Evolutionary conservation across 2,888 invertebrate species (phyloP), one percentile per base, ranked within the genome.

Genomic region (Blastobasis lacticolella): DNA sequence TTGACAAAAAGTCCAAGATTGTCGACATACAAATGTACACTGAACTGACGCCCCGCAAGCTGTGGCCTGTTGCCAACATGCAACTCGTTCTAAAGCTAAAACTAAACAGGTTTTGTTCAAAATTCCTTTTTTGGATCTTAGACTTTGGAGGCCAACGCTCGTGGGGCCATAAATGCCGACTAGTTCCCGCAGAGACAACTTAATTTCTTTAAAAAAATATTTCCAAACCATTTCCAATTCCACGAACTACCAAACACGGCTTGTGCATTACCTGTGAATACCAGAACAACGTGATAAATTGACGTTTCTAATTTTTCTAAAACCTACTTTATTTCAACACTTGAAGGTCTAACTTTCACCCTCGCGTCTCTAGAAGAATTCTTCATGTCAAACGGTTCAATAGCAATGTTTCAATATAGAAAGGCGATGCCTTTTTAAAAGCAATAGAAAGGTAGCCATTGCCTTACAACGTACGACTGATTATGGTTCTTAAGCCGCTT

Each of bases 201-300:
- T 71, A 75, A 82, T 83, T 80, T 74, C 71, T 62, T 64, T 54
- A 61, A 69, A 68, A 73, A 70, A 71, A 59, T 59, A 57, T 56
- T 63, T 58, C 72, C 72, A 75, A 74, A 72, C 70, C 69, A 65
- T 71, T 71, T 72, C 69, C 69, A 67, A 69, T 82, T 82, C 84
- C 69, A 54, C 78, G 83, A 83, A 83, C 60, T 67, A 62, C 66
- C 61, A 61, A 75, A 82, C 77, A 75, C 71, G 75, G 71, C 76
- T 78, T 80, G 69, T 79, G 75, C 80, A 78, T 76, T 78, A 75
- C 66, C 63, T 38, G 57, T 55, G 44, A 48, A 54, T 59, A 62
- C 57, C 52, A 48, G 51, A 53, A 58, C 67, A 78, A 66, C 48
- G 69, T 49, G 62, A 49, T 64, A 71, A 67, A 54, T 56, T 23